phyloP scores from a whole-genome alignment of 2,113 vertebrate species.

The Nicator chloris region DNA sequence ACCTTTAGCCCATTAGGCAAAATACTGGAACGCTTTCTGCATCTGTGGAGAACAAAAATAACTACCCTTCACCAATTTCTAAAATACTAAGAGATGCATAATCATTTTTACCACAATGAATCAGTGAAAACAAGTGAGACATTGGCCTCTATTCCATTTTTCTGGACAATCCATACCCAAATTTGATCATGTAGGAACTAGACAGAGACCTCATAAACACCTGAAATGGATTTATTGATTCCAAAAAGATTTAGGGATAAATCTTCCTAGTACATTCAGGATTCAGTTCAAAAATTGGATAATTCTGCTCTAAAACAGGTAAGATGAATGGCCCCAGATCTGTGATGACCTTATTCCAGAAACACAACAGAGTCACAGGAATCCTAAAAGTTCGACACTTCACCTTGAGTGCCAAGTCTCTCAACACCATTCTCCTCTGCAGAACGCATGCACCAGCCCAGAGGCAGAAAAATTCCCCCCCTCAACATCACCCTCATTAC shows the following conservation, averaged over 20 bases:
- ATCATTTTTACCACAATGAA: background rate
- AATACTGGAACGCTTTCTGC: background rate
- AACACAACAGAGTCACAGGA: background rate
- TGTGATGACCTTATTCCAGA: background rate
- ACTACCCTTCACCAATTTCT: background rate
- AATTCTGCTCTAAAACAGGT: background rate
- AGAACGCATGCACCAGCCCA: background rate
- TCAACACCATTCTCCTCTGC: background rate
- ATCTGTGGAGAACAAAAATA: conserved; percentile 47
- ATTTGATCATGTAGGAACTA: background rate
- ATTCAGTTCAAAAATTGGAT: background rate
- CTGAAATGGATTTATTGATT: background rate
- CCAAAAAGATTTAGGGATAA: background rate
- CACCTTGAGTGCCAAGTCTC: background rate
- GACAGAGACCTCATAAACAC: background rate
- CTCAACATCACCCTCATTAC: background rate
- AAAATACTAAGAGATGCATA: background rate
- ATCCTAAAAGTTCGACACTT: background rate
- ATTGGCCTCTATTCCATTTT: background rate
- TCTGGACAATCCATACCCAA: background rate
- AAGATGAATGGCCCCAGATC: background rate
- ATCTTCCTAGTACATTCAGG: background rate
- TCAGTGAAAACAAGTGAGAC: background rate
- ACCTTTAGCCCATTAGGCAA: background rate
- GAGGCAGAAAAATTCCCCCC: background rate